Evolutionary conservation across 2,888 invertebrate genomes (phyloP).

Genomic region (Himalopsyche kuldschensis): DNA sequence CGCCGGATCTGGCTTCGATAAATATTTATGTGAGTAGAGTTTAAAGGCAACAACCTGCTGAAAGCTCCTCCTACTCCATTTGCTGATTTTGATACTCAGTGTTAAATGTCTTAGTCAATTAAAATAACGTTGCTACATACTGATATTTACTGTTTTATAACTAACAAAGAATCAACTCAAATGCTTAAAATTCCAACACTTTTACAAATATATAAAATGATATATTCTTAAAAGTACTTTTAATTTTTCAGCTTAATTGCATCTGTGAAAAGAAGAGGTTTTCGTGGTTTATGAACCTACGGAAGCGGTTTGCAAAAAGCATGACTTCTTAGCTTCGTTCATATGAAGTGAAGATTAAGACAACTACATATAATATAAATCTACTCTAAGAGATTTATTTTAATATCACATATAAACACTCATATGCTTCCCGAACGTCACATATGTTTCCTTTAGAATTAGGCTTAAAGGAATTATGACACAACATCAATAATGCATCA

Average conservation of each 20-base stretch:
- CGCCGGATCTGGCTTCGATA: not conserved
- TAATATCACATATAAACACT: too few relatives aligned
- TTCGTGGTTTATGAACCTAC: too few relatives aligned
- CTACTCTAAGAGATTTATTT: too few relatives aligned
- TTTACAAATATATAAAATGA: not conserved
- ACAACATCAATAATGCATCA: not conserved
- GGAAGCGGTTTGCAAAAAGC: too few relatives aligned
- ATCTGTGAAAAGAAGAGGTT: too few relatives aligned
- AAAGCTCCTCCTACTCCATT: not conserved
- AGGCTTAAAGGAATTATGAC: not conserved
- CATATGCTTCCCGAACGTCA: too few relatives aligned
- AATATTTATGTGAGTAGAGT: constrained; percentile 15
- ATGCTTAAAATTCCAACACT: not conserved
- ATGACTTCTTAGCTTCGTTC: too few relatives aligned
- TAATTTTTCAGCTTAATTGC: too few relatives aligned
- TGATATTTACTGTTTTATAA: not conserved
- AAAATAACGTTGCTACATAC: not conserved
- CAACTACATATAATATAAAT: too few relatives aligned
- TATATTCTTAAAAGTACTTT: not conserved
- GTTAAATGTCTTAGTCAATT: not conserved
- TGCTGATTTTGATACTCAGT: not conserved
- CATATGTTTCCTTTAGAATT: too few relatives aligned
- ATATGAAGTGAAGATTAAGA: too few relatives aligned
- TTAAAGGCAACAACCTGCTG: not conserved
- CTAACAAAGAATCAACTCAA: not conserved